These are phyloP conservation scores for Phylloscopus trochilus DNA, from an alignment of 2,113 vertebrate species.

Conservation along the genomic window DNA sequence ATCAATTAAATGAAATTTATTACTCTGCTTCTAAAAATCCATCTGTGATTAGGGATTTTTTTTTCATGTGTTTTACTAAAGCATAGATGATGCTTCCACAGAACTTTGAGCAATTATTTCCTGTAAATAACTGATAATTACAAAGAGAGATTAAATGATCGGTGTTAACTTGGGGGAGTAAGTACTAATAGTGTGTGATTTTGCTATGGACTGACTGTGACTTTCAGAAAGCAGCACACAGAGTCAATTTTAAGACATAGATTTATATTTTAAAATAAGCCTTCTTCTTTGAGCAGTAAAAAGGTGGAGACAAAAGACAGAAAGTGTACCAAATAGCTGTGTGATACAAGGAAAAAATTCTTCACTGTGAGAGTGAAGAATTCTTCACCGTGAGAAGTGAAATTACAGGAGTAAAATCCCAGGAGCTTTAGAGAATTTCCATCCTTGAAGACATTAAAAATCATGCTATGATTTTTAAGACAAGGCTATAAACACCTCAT, in stretches of 20 bases:
- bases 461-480: too few relatives aligned
- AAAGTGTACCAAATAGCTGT: neutral
- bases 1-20: neutral
- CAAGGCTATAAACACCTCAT: neutral
- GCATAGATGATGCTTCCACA: neutral
- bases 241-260: neutral
- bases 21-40: neutral
- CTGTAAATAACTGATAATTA: neutral
- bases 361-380: neutral
- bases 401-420: neutral
- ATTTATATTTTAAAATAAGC: neutral
- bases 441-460: neutral
- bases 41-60: neutral
- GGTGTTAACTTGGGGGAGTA: neutral
- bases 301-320: neutral
- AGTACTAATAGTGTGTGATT: neutral
- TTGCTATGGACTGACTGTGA: neutral
- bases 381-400: rapidly evolving
- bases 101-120: neutral
- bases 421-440: neutral
- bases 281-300: neutral
- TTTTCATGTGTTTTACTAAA: neutral
- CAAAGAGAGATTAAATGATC: neutral
- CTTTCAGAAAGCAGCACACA: neutral
- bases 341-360: neutral